Percentiles rank a stretch among this genome's conserved stretches.
Evolutionary conservation across 2,797 vertebrate species (phyloP).

Genomic region (Chelon auratus): DNA sequence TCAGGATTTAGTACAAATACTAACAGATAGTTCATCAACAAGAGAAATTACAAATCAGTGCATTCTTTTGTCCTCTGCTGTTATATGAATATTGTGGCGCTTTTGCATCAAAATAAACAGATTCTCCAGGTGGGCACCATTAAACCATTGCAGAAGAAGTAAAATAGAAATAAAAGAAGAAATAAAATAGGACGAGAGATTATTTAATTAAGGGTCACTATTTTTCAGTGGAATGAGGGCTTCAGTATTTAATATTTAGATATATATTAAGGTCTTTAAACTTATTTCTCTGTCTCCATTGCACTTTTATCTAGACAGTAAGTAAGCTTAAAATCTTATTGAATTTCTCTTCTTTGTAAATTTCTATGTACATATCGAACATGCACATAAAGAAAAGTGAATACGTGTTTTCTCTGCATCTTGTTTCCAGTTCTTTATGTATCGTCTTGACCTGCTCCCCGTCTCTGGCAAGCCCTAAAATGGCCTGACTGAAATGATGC

Average conservation of each 20-base stretch:
- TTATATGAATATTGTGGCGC: neutral
- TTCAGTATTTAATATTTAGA: neutral
- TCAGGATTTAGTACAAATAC: neutral
- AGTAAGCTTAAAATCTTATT: neutral
- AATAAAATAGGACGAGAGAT: neutral
- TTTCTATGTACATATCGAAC: neutral
- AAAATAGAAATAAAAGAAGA: neutral
- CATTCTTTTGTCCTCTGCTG: neutral
- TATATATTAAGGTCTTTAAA: neutral
- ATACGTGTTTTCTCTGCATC: neutral
- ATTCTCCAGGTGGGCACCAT: constrained; percentile 6
- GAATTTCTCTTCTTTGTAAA: neutral
- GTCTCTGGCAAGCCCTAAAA: constrained; percentile 22
- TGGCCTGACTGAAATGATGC: constrained; percentile 32
- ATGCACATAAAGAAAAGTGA: neutral
- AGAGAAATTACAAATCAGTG: neutral
- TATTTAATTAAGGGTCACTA: neutral
- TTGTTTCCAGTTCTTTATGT: too few relatives aligned
- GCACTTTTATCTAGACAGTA: too few relatives aligned
- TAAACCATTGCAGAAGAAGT: neutral
- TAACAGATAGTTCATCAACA: neutral
- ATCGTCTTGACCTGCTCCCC: constrained; percentile 3
- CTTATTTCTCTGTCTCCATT: neutral
- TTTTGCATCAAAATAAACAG: neutral
- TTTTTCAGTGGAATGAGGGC: neutral